Evolutionary conservation across 2,113 vertebrate genomes (phyloP).

Genomic region (Clarias batrachus): DNA sequence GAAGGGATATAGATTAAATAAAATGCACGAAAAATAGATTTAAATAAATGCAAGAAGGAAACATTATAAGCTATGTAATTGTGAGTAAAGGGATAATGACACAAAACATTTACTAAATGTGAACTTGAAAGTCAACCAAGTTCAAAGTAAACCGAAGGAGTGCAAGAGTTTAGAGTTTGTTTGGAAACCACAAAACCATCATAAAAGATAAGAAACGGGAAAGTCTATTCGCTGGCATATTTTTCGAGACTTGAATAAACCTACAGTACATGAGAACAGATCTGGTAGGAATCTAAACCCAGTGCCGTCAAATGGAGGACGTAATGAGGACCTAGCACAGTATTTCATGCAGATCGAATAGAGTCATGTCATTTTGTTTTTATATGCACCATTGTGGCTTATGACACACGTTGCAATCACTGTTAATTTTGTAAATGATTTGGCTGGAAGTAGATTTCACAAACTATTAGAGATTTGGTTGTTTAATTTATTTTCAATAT

Average conservation of each 20-base stretch:
- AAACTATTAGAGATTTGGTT: background rate
- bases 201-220: background rate
- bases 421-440: background rate
- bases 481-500: background rate
- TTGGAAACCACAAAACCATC: conserved; percentile 1
- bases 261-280: background rate
- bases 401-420: background rate
- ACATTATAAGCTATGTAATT: background rate
- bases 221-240: background rate
- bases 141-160: conserved; percentile 1
- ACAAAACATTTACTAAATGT: background rate
- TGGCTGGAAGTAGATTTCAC: background rate
- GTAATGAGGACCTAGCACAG: background rate
- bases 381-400: background rate
- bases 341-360: background rate
- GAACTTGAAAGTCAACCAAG: background rate
- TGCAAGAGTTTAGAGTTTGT: background rate
- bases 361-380: background rate
- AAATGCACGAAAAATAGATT: too few relatives aligned
- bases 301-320: background rate
- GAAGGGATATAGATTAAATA: too few relatives aligned
- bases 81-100: background rate
- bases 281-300: background rate
- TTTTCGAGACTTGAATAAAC: background rate
- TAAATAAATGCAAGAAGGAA: background rate